Evolutionary conservation across 2,888 invertebrate species (phyloP).

Genomic region (Sycophila texana): DNA sequence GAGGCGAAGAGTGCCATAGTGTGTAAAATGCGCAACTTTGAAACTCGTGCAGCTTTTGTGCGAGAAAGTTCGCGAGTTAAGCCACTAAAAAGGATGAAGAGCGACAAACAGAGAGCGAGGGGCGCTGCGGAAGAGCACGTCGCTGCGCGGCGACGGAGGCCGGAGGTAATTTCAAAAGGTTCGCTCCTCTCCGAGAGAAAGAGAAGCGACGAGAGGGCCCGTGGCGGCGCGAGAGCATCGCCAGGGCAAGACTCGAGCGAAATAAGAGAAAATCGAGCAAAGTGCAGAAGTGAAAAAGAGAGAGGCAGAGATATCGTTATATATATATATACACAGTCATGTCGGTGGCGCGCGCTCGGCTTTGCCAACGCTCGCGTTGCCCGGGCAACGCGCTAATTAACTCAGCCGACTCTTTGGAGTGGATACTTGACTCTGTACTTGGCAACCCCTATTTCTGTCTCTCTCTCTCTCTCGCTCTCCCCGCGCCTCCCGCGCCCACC

Average conservation of each 20-base stretch:
- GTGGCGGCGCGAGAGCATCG: constrained; percentile 27
- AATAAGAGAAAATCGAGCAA: constrained; percentile 52
- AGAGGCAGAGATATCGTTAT: constrained; percentile 57
- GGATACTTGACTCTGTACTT: constrained; percentile 73
- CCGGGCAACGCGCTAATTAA: constrained; percentile 75
- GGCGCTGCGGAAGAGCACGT: neutral
- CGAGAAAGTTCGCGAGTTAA: too few species aligned
- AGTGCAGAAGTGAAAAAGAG: constrained; percentile 31
- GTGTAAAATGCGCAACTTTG: too few species aligned
- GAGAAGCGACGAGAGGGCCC: constrained; percentile 43
- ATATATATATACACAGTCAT: constrained; percentile 3
- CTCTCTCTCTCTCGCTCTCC: constrained; percentile 55
- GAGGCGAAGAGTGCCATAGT: too few species aligned
- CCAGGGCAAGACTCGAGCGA: constrained; percentile 45
- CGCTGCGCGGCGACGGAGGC: neutral
- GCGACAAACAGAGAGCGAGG: neutral
- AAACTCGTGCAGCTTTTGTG: too few species aligned
- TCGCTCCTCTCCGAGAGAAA: constrained; percentile 4
- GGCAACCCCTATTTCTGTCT: constrained; percentile 63
- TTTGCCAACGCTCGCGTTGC: constrained; percentile 63
- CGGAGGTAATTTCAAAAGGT: constrained; percentile 40
- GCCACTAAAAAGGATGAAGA: too few species aligned
- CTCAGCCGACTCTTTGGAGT: constrained; percentile 75
- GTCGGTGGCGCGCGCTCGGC: constrained; percentile 1
- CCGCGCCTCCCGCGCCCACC: constrained; percentile 9